phyloP scores from a whole-genome alignment of 1,140 invertebrate species.

The Dendrolimus punctatus region DNA sequence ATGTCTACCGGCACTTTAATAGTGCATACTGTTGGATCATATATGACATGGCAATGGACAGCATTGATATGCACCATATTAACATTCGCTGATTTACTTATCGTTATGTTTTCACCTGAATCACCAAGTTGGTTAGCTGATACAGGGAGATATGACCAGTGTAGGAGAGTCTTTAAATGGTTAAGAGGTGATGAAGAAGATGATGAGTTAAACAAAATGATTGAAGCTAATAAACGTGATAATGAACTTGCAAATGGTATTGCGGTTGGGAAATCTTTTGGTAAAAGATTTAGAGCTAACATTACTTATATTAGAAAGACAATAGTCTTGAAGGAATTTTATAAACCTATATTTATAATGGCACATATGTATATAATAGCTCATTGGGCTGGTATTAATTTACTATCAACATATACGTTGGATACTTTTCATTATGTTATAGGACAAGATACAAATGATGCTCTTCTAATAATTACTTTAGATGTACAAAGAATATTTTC shows the following conservation, averaged over 20 bases:
- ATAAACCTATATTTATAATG: slow-evolving; percentile 8
- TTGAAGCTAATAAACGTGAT: slow-evolving; percentile 13
- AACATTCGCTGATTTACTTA: slow-evolving; percentile 17
- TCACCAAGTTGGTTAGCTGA: slow-evolving; percentile 29
- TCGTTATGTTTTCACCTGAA: slow-evolving; percentile 27
- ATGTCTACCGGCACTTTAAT: slow-evolving; percentile 19
- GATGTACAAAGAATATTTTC: slow-evolving; percentile 5
- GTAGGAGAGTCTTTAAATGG: slow-evolving; percentile 24
- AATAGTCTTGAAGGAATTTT: slow-evolving; percentile 2
- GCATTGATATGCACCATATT: slow-evolving; percentile 17
- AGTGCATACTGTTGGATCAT: slow-evolving; percentile 21
- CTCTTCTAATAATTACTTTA: slow-evolving; percentile 2
- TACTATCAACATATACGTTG: slow-evolving; percentile 4
- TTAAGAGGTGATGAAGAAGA: slow-evolving; percentile 28
- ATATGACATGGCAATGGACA: slow-evolving; percentile 22
- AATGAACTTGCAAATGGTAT: slow-evolving; percentile 5
- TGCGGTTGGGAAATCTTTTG: background rate
- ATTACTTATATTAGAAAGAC: background rate
- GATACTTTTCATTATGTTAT: slow-evolving; percentile 1
- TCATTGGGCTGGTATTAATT: slow-evolving; percentile 7
- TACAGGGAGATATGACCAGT: slow-evolving; percentile 24
- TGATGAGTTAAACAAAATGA: slow-evolving; percentile 28
- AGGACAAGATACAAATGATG: slow-evolving; percentile 3
- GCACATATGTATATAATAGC: slow-evolving; percentile 3
- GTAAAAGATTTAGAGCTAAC: background rate